Conservation (phyloP, 2,888 invertebrate genomes). For the Athetis lepigone region DNA sequence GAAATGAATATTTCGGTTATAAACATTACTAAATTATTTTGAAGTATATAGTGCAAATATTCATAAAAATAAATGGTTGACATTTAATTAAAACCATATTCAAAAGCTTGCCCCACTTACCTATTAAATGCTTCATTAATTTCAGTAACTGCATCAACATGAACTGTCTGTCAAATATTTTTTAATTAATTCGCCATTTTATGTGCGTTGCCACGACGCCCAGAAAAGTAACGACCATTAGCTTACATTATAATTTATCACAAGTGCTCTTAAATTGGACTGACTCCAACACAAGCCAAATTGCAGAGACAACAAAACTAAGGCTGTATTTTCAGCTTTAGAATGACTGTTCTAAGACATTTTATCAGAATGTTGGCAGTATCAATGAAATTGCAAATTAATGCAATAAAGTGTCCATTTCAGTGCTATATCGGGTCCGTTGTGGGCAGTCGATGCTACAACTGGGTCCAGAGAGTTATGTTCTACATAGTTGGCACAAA, state of each 20-base stretch:
- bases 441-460: constrained; percentile 68
- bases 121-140: constrained; percentile 42
- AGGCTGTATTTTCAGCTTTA: constrained; percentile 15
- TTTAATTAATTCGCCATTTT: constrained; percentile 57
- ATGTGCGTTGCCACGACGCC: constrained; percentile 29
- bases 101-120: constrained; percentile 42
- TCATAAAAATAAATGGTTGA: constrained; percentile 6
- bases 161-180: constrained; percentile 51
- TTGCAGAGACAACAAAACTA: constrained; percentile 36
- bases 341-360: constrained; percentile 15
- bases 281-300: constrained; percentile 52
- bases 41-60: background rate
- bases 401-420: constrained; percentile 66
- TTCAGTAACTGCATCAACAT: constrained; percentile 42
- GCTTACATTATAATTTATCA: constrained; percentile 54
- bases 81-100: constrained; percentile 25
- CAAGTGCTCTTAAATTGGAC: constrained; percentile 56
- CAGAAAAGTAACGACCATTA: constrained; percentile 53
- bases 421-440: constrained; percentile 65
- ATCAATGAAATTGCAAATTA: constrained; percentile 70
- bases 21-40: background rate
- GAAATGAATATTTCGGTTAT: background rate
- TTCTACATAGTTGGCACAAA: constrained; percentile 77
- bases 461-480: constrained; percentile 71
- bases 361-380: constrained; percentile 61